Percentiles rank a stretch among this genome's conserved stretches.
These are phyloP conservation scores for Sturnus vulgaris DNA, from an alignment of 2,113 vertebrate genomes.

Conservation along the genomic window DNA sequence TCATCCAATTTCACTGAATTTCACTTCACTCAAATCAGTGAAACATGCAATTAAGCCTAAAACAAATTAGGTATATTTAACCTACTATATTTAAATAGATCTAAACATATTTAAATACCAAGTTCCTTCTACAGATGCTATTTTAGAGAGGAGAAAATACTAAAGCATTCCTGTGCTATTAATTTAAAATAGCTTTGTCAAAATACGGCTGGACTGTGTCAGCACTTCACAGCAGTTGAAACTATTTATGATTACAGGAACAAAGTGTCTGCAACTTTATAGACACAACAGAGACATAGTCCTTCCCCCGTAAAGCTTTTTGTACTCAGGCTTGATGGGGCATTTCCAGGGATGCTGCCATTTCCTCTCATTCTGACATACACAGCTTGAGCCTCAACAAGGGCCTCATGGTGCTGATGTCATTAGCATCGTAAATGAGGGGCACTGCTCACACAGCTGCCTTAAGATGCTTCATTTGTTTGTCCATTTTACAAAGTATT, in stretches of 20 bases:
- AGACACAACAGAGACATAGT: neutral
- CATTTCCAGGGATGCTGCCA: slow-evolving; percentile 19
- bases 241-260: slow-evolving; percentile 14
- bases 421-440: neutral
- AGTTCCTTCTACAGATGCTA: neutral
- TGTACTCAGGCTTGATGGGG: slow-evolving; percentile 10
- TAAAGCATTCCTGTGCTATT: neutral
- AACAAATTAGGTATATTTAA: neutral
- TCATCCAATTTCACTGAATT: neutral
- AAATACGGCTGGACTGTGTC: neutral
- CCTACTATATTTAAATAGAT: neutral
- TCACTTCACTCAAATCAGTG: neutral
- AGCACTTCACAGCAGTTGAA: slow-evolving; percentile 31
- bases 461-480: neutral
- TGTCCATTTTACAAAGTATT: neutral
- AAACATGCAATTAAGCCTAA: neutral
- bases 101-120: neutral
- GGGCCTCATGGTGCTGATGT: neutral
- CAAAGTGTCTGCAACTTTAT: slow-evolving; percentile 28
- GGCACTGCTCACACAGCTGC: neutral
- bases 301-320: neutral
- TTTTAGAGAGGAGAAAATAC: neutral
- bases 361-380: slow-evolving; percentile 16
- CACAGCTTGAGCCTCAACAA: neutral
- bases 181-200: neutral